phyloP scores from a whole-genome alignment of 2,888 invertebrate genomes.

The Pyralis farinalis region DNA sequence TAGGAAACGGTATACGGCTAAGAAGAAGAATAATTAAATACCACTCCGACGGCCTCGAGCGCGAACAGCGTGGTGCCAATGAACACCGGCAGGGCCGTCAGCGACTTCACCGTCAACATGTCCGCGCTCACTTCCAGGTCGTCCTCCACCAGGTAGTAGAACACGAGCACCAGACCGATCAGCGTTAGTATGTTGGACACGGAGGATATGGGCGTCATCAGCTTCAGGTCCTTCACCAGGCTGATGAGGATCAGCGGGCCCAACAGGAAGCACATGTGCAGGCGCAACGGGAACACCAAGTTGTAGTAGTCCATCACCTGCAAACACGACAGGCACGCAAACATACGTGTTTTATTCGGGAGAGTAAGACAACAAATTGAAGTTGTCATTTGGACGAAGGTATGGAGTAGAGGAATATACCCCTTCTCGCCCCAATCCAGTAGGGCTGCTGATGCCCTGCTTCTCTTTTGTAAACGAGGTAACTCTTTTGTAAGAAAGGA shows the following conservation, averaged over 20 bases:
- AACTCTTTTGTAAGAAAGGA: too few relatives aligned
- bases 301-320: conserved; percentile 74
- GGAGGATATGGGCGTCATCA: conserved; percentile 89
- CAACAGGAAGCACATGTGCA: conserved; percentile 81
- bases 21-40: too few relatives aligned
- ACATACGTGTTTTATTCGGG: conserved; percentile 79
- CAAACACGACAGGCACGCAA: neutral
- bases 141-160: conserved; percentile 85
- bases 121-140: conserved; percentile 75
- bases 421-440: too few relatives aligned
- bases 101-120: conserved; percentile 65
- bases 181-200: conserved; percentile 88
- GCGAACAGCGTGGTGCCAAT: conserved; percentile 95
- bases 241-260: conserved; percentile 83
- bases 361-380: too few relatives aligned
- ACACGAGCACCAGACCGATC: conserved; percentile 86
- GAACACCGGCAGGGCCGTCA: conserved; percentile 85
- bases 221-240: conserved; percentile 86
- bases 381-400: too few relatives aligned
- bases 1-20: too few relatives aligned
- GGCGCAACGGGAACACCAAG: conserved; percentile 53
- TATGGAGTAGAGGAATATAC: too few relatives aligned
- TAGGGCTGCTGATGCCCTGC: too few relatives aligned
- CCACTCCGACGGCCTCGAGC: conserved; percentile 89
- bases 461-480: too few relatives aligned